Evolutionary conservation across 2,113 vertebrate genomes (phyloP).

Genomic region (Theristicus caerulescens): DNA sequence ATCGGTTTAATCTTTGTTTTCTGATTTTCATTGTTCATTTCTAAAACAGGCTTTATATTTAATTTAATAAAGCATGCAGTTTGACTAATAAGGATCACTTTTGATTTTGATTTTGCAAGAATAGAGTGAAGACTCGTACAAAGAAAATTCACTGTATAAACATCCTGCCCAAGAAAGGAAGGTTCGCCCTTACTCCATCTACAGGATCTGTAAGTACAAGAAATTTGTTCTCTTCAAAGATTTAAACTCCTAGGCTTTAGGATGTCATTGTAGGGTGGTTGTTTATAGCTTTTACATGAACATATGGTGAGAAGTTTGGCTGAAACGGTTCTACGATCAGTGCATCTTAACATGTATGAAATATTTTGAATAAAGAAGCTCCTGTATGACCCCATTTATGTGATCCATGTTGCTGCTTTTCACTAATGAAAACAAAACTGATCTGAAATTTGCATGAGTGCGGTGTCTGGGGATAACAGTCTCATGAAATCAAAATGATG

Average conservation of each 20-base stretch:
- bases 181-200: background rate
- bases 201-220: constrained; percentile 26
- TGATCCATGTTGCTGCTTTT: constrained; percentile 4
- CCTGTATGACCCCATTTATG: background rate
- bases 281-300: background rate
- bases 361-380: constrained; percentile 17
- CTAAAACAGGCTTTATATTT: constrained; percentile 6
- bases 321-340: background rate
- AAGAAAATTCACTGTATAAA: constrained; percentile 16
- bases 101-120: constrained; percentile 33
- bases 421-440: constrained; percentile 51
- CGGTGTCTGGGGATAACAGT: background rate
- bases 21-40: constrained; percentile 38
- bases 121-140: constrained; percentile 13
- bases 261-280: background rate
- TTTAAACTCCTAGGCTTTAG: background rate
- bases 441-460: constrained; percentile 52
- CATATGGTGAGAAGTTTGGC: constrained; percentile 3
- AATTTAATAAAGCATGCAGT: constrained; percentile 21
- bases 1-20: background rate
- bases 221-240: constrained; percentile 27
- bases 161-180: background rate
- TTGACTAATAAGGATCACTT: constrained; percentile 53
- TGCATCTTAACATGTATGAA: background rate
- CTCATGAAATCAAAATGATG: constrained; percentile 52